Conservation (phyloP, 2,113 vertebrate genomes). For the Prinia subflava region DNA sequence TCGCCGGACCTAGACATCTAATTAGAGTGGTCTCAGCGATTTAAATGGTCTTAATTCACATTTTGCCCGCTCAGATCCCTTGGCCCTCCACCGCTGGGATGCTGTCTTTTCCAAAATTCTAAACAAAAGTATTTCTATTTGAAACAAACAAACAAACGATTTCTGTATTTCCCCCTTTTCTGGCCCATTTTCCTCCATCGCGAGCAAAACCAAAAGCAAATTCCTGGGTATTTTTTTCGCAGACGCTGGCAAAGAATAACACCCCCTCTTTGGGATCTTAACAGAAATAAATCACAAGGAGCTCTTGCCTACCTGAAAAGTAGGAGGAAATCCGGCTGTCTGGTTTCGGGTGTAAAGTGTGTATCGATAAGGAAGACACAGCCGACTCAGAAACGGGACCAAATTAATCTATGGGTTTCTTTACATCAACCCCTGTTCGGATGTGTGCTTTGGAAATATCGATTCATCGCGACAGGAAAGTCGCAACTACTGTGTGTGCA, state of each 20-base stretch:
- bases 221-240: neutral
- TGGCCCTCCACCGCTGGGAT: neutral
- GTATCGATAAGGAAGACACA: slow-evolving; percentile 13
- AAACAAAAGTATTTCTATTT: neutral
- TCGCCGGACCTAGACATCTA: slow-evolving; percentile 26
- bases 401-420: neutral
- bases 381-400: slow-evolving; percentile 9
- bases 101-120: neutral
- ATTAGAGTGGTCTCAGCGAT: slow-evolving; percentile 28
- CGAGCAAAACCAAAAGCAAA: neutral
- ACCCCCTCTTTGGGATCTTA: slow-evolving; percentile 3
- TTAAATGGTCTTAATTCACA: slow-evolving; percentile 35
- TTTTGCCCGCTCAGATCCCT: slow-evolving; percentile 4
- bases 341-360: slow-evolving; percentile 9
- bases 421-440: neutral
- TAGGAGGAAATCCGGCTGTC: slow-evolving; percentile 37
- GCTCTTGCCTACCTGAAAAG: slow-evolving; percentile 49
- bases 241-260: neutral
- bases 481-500: neutral
- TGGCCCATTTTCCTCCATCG: neutral
- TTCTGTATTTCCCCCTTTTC: neutral
- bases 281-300: slow-evolving; percentile 33
- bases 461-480: neutral
- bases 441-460: neutral
- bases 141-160: neutral